These are phyloP conservation scores for Otis tarda DNA, from an alignment of 2,113 vertebrate species.

Conservation along the genomic window DNA sequence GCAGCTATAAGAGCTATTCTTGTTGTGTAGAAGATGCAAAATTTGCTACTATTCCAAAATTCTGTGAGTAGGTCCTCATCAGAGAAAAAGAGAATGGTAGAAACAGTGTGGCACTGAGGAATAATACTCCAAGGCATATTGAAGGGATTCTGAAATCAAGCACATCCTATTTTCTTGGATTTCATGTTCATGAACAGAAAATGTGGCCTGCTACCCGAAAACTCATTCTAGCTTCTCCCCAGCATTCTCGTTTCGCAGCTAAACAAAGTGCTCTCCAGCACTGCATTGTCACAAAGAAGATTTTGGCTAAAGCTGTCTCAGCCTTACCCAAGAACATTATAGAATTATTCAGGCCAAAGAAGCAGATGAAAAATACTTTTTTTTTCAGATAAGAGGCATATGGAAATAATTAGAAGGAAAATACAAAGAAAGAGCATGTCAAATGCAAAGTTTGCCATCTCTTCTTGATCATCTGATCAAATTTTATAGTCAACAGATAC, in stretches of 20 bases:
- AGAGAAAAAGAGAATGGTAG: background rate
- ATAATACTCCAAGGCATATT: background rate
- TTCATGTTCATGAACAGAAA: background rate
- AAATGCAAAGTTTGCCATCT: constrained; percentile 12
- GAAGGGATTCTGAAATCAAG: background rate
- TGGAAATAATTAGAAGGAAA: constrained; percentile 59
- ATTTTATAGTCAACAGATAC: background rate
- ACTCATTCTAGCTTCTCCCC: background rate
- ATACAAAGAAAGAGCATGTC: constrained; percentile 29
- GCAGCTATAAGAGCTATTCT: background rate
- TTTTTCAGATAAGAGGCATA: background rate
- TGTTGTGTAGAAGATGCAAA: background rate
- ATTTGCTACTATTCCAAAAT: background rate
- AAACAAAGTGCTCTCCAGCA: constrained; percentile 22
- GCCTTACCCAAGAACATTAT: constrained; percentile 20
- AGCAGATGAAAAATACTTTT: constrained; percentile 46
- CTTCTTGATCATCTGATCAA: constrained; percentile 22
- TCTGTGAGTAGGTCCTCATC: background rate
- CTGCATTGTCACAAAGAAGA: background rate
- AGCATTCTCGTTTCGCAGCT: background rate
- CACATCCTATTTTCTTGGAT: background rate
- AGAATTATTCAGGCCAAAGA: constrained; percentile 44
- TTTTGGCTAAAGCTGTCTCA: constrained; percentile 43
- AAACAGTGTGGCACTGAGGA: background rate
- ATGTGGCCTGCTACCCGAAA: background rate